A percentile compares a stretch with the other conserved stretches of the same genome.
Conservation (phyloP, 2,797 vertebrate genomes). For the Hydrophis major region DNA sequence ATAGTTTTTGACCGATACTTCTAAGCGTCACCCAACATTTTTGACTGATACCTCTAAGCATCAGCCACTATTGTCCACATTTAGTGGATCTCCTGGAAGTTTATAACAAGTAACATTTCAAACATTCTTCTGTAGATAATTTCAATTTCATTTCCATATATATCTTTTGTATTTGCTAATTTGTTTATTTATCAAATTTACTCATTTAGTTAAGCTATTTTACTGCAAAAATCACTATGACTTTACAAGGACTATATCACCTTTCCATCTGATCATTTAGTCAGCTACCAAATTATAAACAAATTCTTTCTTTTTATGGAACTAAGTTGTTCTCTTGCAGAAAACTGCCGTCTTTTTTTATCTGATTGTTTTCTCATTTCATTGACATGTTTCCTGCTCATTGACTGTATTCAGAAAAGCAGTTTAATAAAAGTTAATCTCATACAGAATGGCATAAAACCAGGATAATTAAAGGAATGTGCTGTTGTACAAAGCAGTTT, state of each 20-base stretch:
- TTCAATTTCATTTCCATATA: background rate
- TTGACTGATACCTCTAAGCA: background rate
- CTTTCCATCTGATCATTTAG: background rate
- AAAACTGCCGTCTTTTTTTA: background rate
- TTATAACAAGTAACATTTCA: background rate
- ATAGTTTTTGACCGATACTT: background rate
- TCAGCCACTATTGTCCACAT: background rate
- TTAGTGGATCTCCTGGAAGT: background rate
- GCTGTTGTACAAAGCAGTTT: background rate
- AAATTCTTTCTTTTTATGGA: background rate
- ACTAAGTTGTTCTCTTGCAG: background rate
- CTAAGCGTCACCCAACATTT: background rate
- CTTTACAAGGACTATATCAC: background rate
- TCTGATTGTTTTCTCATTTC: background rate
- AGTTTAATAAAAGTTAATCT: background rate
- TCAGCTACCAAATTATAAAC: background rate
- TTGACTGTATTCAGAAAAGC: background rate
- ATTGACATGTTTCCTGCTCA: background rate
- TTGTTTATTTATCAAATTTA: background rate
- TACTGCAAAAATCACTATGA: background rate
- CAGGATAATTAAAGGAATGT: background rate
- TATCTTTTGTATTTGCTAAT: background rate
- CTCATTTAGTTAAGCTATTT: background rate
- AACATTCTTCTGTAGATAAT: background rate
- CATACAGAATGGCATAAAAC: background rate